Conservation (phyloP, 2,888 invertebrate species). For the Lochmaea capreae region DNA sequence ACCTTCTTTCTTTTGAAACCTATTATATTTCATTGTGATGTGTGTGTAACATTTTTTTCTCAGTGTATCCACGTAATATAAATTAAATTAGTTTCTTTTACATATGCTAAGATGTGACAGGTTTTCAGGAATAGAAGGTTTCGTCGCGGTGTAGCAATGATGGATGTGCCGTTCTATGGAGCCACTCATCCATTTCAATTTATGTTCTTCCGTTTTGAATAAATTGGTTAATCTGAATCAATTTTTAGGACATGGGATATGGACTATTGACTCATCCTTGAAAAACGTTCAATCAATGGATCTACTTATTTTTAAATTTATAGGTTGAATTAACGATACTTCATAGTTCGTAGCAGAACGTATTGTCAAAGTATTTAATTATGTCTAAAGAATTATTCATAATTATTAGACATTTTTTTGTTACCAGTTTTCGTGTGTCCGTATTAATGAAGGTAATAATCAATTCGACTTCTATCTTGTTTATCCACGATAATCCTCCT, state of each 20-base stretch:
- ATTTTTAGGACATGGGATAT: conserved; percentile 35
- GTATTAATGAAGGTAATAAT: no score
- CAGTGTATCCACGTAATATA: conserved; percentile 31
- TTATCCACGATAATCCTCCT: no score
- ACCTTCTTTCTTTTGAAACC: no score
- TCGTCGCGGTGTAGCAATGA: conserved; percentile 59
- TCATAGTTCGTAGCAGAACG: no score
- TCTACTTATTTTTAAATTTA: not conserved
- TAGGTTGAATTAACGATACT: no score
- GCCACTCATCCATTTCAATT: conserved; percentile 62
- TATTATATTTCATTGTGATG: no score
- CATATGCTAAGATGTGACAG: conserved; percentile 42
- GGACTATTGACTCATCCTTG: conserved; percentile 12
- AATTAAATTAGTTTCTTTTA: conserved; percentile 45
- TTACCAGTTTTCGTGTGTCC: no score
- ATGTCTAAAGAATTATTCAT: no score
- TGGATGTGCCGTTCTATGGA: conserved; percentile 60
- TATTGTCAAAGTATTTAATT: no score
- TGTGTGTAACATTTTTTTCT: not conserved
- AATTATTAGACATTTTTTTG: no score
- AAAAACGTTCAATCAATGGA: conserved; percentile 4
- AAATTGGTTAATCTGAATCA: conserved; percentile 47
- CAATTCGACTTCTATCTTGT: no score
- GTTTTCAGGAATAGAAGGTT: conserved; percentile 50
- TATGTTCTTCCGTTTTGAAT: conserved; percentile 60